Percentiles rank a stretch among this genome's conserved stretches.
These are phyloP conservation scores for Phalangium opilio DNA, from an alignment of 2,888 invertebrate species.

Conservation along the genomic window DNA sequence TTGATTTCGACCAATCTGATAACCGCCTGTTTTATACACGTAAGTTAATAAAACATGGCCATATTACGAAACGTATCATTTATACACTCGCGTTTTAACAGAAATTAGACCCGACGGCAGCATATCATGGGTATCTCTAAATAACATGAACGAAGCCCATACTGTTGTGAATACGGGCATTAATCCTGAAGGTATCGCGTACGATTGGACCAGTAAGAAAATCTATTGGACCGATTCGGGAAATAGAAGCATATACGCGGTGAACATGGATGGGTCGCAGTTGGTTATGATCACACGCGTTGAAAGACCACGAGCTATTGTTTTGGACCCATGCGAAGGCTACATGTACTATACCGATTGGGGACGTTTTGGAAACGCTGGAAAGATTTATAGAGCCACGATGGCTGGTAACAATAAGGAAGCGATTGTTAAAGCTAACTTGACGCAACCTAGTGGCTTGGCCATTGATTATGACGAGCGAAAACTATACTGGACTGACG, in stretches of 20 bases:
- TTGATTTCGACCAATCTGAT: conserved; percentile 85
- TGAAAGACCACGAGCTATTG: conserved; percentile 83
- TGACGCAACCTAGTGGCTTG: conserved; percentile 88
- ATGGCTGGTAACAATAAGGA: conserved; percentile 88
- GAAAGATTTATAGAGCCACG: conserved; percentile 84
- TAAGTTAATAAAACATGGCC: too few species aligned
- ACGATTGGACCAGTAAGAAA: conserved; percentile 95
- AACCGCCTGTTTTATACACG: conserved; percentile 75
- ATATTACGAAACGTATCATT: not conserved
- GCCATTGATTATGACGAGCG: conserved; percentile 84
- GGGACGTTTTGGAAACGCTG: conserved; percentile 81
- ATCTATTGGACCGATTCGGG: conserved; percentile 96
- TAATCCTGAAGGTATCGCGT: conserved; percentile 83
- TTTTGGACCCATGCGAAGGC: conserved; percentile 92
- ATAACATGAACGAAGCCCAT: conserved; percentile 41
- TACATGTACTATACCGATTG: conserved; percentile 90
- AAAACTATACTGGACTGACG: conserved; percentile 83
- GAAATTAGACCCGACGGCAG: conserved; percentile 77
- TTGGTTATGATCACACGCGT: conserved; percentile 83
- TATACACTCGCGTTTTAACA: conserved; percentile 5
- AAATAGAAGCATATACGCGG: conserved; percentile 83
- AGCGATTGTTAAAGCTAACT: conserved; percentile 71
- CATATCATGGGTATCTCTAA: conserved; percentile 63
- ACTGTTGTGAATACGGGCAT: conserved; percentile 40
- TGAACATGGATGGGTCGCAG: conserved; percentile 75